phyloP scores from a whole-genome alignment of 2,797 vertebrate genomes.

The Paedocypris micromegethes region DNA sequence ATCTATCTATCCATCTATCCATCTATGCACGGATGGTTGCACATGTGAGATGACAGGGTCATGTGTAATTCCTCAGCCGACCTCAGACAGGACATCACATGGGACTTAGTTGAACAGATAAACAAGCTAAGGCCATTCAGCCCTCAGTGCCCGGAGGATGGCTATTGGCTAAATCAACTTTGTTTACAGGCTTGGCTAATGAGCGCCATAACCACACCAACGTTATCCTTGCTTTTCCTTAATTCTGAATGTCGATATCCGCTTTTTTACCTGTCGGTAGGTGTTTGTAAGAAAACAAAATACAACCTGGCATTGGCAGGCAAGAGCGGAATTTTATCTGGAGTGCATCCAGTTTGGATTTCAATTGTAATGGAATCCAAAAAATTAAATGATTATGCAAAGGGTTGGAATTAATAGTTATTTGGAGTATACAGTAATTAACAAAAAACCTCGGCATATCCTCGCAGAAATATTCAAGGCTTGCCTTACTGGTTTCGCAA shows the following conservation, averaged over 20 bases:
- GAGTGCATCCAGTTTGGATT: too few relatives aligned
- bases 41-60: background rate
- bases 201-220: conserved; percentile 1
- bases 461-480: too few relatives aligned
- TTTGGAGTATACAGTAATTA: too few relatives aligned
- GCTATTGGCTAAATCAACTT: conserved; percentile 23
- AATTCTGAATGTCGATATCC: background rate
- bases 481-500: too few relatives aligned
- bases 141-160: conserved; percentile 25
- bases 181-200: conserved; percentile 13
- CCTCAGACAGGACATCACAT: conserved; percentile 25
- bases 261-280: background rate
- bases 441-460: too few relatives aligned
- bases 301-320: too few relatives aligned
- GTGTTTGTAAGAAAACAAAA: too few relatives aligned
- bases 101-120: conserved; percentile 31
- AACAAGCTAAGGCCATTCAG: conserved; percentile 29
- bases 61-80: conserved; percentile 6
- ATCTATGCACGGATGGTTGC: background rate
- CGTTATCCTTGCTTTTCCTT: conserved; percentile 9
- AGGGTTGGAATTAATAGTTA: too few relatives aligned
- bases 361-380: too few relatives aligned
- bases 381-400: too few relatives aligned
- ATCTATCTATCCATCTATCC: background rate
- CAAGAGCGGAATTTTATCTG: too few relatives aligned